Base-by-base conservation (phyloP, 2,797 vertebrate species). In the Zenarchopterus dispar region DNA sequence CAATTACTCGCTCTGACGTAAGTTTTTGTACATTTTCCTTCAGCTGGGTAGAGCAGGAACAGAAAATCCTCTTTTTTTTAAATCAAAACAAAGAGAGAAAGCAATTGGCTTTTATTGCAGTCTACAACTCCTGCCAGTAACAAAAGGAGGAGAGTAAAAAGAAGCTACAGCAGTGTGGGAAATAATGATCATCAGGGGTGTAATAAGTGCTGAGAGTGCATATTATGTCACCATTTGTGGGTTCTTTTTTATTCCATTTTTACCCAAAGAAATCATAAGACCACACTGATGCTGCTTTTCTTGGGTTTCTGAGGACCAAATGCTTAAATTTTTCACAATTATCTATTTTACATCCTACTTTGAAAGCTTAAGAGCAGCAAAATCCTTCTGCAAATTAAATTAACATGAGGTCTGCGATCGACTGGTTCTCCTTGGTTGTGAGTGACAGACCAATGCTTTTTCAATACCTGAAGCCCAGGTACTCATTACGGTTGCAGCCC, bases 371-470 rank as follows among this genome's bases (percentile, higher is more conserved):
- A 10, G 50, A 6, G 23, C 8, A 5, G 45, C 1, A 6, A 67
- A 68, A 45, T 28, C 54, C 45, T 69, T 52, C 0, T 2, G 39
- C 51, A 48, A 56, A 65, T 67, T 22, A 39, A 61, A 47, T 67
- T 60, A 39, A 31, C 52, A 9, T 61, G 45, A 46, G 68, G 53
- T 46, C 61, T 49, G 80, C 18, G 50, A 84, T 84, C 33, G 46
- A 76, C 48, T 45, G 28, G 17, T 49, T 5, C 61, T 62, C 31
- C 68, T 64, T 55, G 21, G 54, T 67, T 54, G 56, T 58, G 21
- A 64, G 24, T 51, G 58, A 64, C 61, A 52, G 62, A 46, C 59
- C 53, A 6, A 64, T 51, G 56, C 47, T 79, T 74, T 69, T 63
- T 73, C 63, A 36, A 13, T 36, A 13, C 33, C 51, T 9, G 0